A percentile compares a stretch with the other conserved stretches of the same genome.
These are phyloP conservation scores for Hephaestus fuliginosus DNA, from an alignment of 2,797 vertebrate species.

Conservation along the genomic window DNA sequence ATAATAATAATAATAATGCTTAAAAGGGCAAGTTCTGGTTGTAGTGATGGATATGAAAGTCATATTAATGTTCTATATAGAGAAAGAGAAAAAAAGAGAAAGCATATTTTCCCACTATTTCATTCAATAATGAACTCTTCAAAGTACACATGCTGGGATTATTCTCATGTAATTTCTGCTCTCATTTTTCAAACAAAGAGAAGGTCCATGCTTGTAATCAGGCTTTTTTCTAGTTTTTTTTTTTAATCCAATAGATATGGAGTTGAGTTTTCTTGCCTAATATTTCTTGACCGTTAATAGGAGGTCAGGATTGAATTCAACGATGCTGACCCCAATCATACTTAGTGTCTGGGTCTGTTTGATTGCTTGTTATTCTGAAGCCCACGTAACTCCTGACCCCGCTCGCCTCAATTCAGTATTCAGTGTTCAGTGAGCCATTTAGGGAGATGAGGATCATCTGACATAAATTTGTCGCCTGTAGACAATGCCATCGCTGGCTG, in stretches of 20 bases:
- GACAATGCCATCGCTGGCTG: slow-evolving; percentile 43
- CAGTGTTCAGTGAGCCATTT: slow-evolving; percentile 29
- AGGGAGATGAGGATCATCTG: slow-evolving; percentile 34
- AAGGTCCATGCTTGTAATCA: neutral
- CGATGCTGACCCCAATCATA: slow-evolving; percentile 61
- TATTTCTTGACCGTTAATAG: slow-evolving; percentile 30
- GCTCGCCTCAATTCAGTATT: slow-evolving; percentile 31
- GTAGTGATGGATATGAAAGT: neutral
- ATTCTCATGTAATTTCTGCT: neutral
- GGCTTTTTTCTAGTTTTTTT: neutral
- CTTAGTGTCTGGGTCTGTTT: slow-evolving; percentile 35
- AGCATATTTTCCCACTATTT: neutral
- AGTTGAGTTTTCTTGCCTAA: neutral
- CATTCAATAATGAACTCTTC: slow-evolving; percentile 9
- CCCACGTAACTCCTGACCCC: slow-evolving; percentile 34
- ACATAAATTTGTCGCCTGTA: slow-evolving; percentile 12
- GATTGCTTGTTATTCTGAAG: slow-evolving; percentile 57
- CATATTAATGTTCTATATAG: neutral
- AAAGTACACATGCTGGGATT: neutral
- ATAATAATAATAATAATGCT: too few species aligned
- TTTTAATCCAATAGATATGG: neutral
- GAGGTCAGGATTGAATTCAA: slow-evolving; percentile 49
- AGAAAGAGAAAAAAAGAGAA: neutral
- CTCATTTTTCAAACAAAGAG: neutral
- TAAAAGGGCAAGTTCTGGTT: too few species aligned